These are phyloP conservation scores for Callyntrura guangdongensis DNA, from an alignment of 2,888 invertebrate species.

Conservation along the genomic window DNA sequence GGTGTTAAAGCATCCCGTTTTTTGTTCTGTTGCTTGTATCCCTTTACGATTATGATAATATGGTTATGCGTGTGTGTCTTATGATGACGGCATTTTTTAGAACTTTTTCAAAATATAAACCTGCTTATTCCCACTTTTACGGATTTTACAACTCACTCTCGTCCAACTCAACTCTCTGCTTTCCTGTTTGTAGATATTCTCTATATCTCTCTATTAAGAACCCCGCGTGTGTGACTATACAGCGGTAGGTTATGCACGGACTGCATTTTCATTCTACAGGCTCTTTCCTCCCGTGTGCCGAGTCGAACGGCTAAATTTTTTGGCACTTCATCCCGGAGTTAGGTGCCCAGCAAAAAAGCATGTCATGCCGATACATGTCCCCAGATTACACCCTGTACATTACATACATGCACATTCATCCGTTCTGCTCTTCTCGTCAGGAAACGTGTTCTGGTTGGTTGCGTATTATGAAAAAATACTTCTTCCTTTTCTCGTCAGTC, in stretches of 20 bases:
- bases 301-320: neutral
- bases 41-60: constrained; percentile 49
- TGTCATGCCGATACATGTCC: constrained; percentile 14
- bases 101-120: too few species aligned
- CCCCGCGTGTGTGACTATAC: too few species aligned
- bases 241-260: neutral
- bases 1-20: constrained; percentile 18
- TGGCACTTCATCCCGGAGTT: neutral
- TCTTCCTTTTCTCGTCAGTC: constrained; percentile 39
- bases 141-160: neutral
- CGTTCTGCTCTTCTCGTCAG: constrained; percentile 33
- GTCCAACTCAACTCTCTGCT: neutral
- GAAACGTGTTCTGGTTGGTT: constrained; percentile 66
- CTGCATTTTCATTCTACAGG: neutral
- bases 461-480: constrained; percentile 37
- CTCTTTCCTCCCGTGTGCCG: neutral
- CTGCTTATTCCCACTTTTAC: neutral
- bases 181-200: neutral
- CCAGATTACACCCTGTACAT: neutral
- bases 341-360: neutral
- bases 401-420: constrained; percentile 27
- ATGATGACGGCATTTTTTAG: neutral
- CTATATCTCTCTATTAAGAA: too few species aligned
- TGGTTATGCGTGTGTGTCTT: neutral
- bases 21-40: constrained; percentile 21